Conservation (phyloP, 2,113 vertebrate species). For the Silurus glanis region DNA sequence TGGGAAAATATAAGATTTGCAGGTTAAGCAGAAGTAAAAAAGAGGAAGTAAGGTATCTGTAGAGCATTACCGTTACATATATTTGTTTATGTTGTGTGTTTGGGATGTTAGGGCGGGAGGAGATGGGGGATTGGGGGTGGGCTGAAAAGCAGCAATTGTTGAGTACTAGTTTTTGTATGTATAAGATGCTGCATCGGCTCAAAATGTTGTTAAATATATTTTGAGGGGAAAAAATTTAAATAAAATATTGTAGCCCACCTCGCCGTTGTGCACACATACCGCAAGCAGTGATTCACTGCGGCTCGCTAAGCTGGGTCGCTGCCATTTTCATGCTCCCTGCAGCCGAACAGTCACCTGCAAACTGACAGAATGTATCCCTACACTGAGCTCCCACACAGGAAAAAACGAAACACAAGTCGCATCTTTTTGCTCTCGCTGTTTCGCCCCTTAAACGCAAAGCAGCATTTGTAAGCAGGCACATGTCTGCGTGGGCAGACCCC, state of each 20-base stretch:
- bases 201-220: no score
- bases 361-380: constrained; percentile 34
- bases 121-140: no score
- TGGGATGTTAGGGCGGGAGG: no score
- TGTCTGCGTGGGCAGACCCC: constrained; percentile 1
- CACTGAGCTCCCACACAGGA: constrained; percentile 60
- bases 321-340: constrained; percentile 64
- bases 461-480: not conserved
- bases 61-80: no score
- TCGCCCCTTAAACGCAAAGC: constrained; percentile 43
- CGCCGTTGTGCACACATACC: constrained; percentile 59
- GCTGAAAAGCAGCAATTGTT: no score
- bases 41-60: no score
- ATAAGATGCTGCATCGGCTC: no score
- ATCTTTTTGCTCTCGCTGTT: constrained; percentile 3
- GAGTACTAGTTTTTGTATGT: no score
- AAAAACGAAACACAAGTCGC: constrained; percentile 53
- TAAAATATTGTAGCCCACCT: not conserved
- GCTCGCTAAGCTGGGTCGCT: constrained; percentile 69
- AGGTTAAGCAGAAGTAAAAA: no score
- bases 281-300: constrained; percentile 75
- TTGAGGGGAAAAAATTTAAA: no score
- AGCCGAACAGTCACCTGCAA: constrained; percentile 63
- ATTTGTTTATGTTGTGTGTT: no score
- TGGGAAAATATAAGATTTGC: no score